Percentiles rank a stretch among this genome's conserved stretches.
Evolutionary conservation across 2,888 invertebrate genomes (phyloP).

Genomic region (Ferdinandea cuprea): DNA sequence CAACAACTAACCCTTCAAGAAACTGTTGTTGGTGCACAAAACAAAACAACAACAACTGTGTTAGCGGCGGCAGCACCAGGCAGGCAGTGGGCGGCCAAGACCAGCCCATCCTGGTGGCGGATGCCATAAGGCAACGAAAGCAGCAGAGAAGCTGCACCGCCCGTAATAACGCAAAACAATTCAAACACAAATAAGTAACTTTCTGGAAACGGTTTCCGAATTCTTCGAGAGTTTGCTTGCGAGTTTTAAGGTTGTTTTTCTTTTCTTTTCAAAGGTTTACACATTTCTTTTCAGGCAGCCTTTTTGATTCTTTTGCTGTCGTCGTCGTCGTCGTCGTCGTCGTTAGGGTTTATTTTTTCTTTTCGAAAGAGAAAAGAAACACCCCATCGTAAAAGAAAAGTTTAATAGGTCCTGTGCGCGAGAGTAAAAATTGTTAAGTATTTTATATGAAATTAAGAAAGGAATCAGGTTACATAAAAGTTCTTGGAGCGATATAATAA

Average conservation of each 20-base stretch:
- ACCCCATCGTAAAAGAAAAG: conserved; percentile 29
- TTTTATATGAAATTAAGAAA: conserved; percentile 2
- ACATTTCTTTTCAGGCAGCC: not conserved
- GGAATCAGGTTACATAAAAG: not conserved
- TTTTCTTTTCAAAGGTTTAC: conserved; percentile 25
- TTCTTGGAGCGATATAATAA: not conserved
- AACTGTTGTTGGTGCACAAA: conserved; percentile 24
- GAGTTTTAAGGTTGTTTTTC: conserved; percentile 52
- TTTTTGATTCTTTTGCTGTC: no score
- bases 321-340: no score
- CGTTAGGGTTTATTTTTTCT: conserved; percentile 22
- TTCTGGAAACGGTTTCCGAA: conserved; percentile 71
- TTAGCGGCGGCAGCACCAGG: conserved; percentile 28
- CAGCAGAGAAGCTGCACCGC: conserved; percentile 39
- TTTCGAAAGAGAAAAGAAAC: conserved; percentile 18
- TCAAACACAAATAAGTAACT: conserved; percentile 74
- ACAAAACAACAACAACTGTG: conserved; percentile 53
- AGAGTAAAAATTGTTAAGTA: conserved; percentile 25
- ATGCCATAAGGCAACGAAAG: conserved; percentile 2
- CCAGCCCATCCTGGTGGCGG: not conserved
- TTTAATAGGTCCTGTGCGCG: conserved; percentile 46
- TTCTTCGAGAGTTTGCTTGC: conserved; percentile 71
- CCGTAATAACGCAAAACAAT: conserved; percentile 73
- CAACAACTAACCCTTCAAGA: conserved; percentile 6
- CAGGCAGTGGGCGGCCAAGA: conserved; percentile 21